These are phyloP conservation scores for Redunca redunca DNA, from an alignment of 2,113 vertebrate species.

Conservation along the genomic window DNA sequence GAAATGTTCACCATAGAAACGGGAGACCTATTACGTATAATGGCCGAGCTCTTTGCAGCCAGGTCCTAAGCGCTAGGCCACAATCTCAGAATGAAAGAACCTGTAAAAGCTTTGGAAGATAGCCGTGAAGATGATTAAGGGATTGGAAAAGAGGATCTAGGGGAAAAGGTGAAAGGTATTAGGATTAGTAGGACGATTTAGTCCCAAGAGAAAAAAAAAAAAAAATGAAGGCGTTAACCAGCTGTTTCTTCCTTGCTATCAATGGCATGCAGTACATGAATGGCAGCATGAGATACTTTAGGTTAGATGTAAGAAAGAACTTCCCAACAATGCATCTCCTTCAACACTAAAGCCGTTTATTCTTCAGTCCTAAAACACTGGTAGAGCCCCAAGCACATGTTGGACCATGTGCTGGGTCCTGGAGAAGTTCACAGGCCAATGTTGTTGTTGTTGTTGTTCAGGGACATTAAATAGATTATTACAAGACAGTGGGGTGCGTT, in stretches of 20 bases:
- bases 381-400: neutral
- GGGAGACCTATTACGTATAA: slow-evolving; percentile 17
- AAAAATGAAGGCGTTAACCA: neutral
- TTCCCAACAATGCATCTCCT: neutral
- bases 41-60: neutral
- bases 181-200: slow-evolving; percentile 43
- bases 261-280: slow-evolving; percentile 31
- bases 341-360: neutral
- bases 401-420: neutral
- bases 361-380: neutral
- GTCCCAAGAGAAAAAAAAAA: neutral
- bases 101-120: slow-evolving; percentile 30
- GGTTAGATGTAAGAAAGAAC: slow-evolving; percentile 7
- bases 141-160: slow-evolving; percentile 37
- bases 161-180: slow-evolving; percentile 50
- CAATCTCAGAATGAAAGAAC: slow-evolving; percentile 39
- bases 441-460: neutral
- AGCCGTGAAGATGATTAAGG: slow-evolving; percentile 34
- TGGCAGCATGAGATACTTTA: neutral
- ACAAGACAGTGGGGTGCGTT: neutral
- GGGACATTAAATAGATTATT: neutral
- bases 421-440: neutral
- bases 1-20: slow-evolving; percentile 60
- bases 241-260: neutral
- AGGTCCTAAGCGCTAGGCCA: neutral